Evolutionary conservation across 2,797 vertebrate species (phyloP).

Genomic region (Enteromius fasciolatus): DNA sequence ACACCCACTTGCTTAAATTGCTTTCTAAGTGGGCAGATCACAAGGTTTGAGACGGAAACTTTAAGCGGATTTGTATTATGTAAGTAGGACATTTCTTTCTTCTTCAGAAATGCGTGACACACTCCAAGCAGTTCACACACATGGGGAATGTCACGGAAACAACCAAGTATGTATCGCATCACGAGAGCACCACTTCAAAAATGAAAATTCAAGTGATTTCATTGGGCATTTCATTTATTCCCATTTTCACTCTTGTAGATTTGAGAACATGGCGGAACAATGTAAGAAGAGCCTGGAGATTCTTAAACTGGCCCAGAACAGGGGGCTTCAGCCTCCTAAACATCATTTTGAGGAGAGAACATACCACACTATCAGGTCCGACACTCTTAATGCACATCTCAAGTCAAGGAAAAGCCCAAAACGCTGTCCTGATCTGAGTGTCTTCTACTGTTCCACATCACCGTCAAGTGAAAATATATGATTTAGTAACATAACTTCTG

Average conservation of each 20-base stretch:
- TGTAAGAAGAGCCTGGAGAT: conserved; percentile 91
- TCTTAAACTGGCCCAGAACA: conserved; percentile 86
- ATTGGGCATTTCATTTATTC: not conserved
- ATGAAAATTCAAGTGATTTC: not conserved
- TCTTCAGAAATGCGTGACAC: conserved; percentile 89
- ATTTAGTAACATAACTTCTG: not conserved
- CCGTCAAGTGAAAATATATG: conserved; percentile 1
- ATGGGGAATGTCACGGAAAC: conserved; percentile 91
- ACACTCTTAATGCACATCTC: not conserved
- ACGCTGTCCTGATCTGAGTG: not conserved
- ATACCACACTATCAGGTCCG: conserved; percentile 89
- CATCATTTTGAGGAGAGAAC: conserved; percentile 94
- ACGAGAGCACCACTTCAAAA: not conserved
- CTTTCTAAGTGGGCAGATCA: not conserved
- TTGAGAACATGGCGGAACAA: conserved; percentile 90
- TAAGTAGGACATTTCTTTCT: conserved; percentile 6
- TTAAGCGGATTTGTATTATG: not conserved
- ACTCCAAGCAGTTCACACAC: conserved; percentile 94
- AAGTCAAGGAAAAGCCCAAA: not conserved
- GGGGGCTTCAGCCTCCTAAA: conserved; percentile 88
- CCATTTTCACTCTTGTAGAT: conserved; percentile 73
- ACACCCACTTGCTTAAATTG: not conserved
- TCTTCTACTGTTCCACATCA: not conserved
- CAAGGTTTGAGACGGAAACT: not conserved
- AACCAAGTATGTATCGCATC: conserved; percentile 80